A percentile compares a stretch with the other conserved stretches of the same genome.
phyloP scores from a whole-genome alignment of 2,888 invertebrate genomes.

The Agriopis leucophaearia region DNA sequence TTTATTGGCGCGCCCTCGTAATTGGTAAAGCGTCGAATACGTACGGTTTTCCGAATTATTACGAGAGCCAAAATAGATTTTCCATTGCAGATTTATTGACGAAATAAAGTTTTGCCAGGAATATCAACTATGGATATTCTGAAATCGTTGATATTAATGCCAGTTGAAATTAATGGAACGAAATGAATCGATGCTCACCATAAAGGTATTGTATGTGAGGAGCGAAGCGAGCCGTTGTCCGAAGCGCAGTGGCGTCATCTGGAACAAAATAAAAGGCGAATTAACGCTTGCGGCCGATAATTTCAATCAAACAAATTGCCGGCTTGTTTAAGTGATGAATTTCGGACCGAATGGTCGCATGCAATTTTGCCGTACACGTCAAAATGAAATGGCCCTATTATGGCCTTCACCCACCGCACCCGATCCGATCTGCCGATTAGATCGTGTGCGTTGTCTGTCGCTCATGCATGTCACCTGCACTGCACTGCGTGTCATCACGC shows the following conservation, averaged over 20 bases:
- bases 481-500: too few relatives aligned
- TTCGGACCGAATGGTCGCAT: constrained; percentile 44
- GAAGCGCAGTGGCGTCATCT: constrained; percentile 72
- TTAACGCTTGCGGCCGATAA: constrained; percentile 57
- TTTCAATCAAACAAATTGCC: constrained; percentile 61
- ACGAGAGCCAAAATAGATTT: constrained; percentile 49
- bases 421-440: not conserved
- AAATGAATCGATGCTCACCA: constrained; percentile 59
- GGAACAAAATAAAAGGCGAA: constrained; percentile 55
- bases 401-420: not conserved
- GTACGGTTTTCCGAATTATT: constrained; percentile 50
- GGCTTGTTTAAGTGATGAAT: constrained; percentile 66
- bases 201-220: constrained; percentile 69
- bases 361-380: constrained; percentile 52
- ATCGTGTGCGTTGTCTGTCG: not conserved
- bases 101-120: constrained; percentile 31
- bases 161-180: constrained; percentile 23
- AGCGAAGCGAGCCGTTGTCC: constrained; percentile 62
- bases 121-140: constrained; percentile 5
- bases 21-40: constrained; percentile 63
- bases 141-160: constrained; percentile 23
- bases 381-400: constrained; percentile 50
- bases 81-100: constrained; percentile 41
- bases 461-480: not conserved
- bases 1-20: constrained; percentile 67